Evolutionary conservation across 2,888 invertebrate genomes (phyloP).

Genomic region (Epistrophe grossulariae): DNA sequence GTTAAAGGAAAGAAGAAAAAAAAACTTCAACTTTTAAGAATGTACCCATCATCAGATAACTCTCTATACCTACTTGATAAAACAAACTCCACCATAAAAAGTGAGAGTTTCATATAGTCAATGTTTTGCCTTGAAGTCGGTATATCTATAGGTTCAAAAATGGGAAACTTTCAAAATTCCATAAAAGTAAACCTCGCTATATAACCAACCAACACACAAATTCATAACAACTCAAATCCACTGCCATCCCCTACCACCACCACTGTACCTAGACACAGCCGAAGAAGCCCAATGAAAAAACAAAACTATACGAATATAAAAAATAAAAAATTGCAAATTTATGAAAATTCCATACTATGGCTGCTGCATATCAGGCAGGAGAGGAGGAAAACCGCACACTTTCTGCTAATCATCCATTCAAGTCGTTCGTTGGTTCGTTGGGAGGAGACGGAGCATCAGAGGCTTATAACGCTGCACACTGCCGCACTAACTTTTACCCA

Average conservation of each 20-base stretch:
- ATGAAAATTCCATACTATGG: conserved; percentile 49
- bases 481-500: conserved; percentile 15
- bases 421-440: conserved; percentile 37
- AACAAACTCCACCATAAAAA: conserved; percentile 23
- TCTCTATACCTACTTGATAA: conserved; percentile 11
- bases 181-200: conserved; percentile 20
- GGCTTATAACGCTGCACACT: background rate
- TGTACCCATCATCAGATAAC: background rate
- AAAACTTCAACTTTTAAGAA: conserved; percentile 18
- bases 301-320: background rate
- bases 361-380: background rate
- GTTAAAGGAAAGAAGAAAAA: background rate
- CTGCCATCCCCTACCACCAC: background rate
- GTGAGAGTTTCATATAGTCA: conserved; percentile 44
- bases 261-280: background rate
- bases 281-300: background rate
- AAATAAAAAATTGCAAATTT: conserved; percentile 29
- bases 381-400: conserved; percentile 51
- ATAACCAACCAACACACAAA: conserved; percentile 25
- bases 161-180: conserved; percentile 36
- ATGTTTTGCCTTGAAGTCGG: conserved; percentile 29
- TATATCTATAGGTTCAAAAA: background rate
- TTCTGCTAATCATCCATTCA: conserved; percentile 67
- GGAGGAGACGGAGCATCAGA: background rate
- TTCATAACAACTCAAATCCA: conserved; percentile 36